These are phyloP conservation scores for Hydrozoanthus gracilis DNA, from an alignment of 92 coral and sea anemone genomes.

Conservation along the genomic window DNA sequence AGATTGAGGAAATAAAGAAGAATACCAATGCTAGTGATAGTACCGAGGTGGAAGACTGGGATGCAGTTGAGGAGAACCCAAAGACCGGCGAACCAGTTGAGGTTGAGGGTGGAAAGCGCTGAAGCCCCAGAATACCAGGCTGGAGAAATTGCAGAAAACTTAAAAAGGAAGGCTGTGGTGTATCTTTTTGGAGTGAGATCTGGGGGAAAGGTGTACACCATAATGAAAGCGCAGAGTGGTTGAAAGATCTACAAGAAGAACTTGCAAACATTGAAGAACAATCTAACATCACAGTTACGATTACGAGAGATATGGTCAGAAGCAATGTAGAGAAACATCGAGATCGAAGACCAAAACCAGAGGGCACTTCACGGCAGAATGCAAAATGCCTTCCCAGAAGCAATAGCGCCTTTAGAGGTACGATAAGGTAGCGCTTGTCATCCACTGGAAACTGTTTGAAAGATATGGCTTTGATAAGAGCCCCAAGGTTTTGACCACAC, in stretches of 20 bases:
- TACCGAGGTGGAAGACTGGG: slow-evolving; percentile 4
- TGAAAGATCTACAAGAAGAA: neutral
- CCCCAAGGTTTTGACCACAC: slow-evolving; percentile 26
- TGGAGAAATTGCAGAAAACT: neutral
- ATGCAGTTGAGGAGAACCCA: neutral
- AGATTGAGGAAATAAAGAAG: slow-evolving; percentile 6
- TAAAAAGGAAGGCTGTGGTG: neutral
- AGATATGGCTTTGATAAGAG: neutral
- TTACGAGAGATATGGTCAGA: neutral
- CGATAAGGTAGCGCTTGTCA: neutral
- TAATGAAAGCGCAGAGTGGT: neutral
- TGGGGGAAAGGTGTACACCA: neutral
- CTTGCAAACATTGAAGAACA: neutral
- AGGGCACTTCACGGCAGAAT: neutral
- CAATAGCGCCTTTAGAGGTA: neutral
- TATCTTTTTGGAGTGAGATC: neutral
- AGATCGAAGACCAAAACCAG: neutral
- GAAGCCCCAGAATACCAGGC: neutral
- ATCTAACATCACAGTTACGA: neutral
- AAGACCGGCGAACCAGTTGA: neutral
- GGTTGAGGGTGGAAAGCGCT: neutral
- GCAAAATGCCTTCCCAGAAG: neutral
- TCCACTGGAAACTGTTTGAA: neutral
- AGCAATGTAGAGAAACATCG: neutral
- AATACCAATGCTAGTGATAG: neutral